Evolutionary conservation across 30 jellyfish, hydroid and myxozoan species (phyloP).

Genomic region (Nemopilema nomurai): DNA sequence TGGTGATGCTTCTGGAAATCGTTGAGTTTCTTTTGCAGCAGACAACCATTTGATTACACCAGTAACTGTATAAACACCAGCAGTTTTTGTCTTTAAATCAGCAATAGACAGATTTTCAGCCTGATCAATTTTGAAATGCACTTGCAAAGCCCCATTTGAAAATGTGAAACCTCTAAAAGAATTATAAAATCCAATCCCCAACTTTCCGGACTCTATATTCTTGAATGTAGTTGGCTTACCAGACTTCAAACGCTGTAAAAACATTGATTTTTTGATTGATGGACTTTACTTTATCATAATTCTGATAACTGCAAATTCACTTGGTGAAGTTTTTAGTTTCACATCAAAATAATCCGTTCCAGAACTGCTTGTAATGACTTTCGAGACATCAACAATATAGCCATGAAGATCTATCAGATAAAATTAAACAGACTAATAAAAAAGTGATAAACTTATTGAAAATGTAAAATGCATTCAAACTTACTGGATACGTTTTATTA

Average conservation of each 20-base stretch:
- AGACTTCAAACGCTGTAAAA: slow-evolving; percentile 9
- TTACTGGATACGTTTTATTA: not conserved
- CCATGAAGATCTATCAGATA: slow-evolving; percentile 15
- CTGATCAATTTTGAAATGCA: slow-evolving; percentile 2
- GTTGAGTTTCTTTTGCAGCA: slow-evolving; percentile 10
- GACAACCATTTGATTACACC: slow-evolving; percentile 8
- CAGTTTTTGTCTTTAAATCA: slow-evolving; percentile 3
- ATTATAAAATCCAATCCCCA: slow-evolving; percentile 11
- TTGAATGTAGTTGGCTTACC: slow-evolving; percentile 20
- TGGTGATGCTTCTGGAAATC: not conserved
- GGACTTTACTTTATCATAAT: slow-evolving; percentile 6
- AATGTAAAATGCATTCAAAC: not conserved
- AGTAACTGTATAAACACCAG: slow-evolving; percentile 2
- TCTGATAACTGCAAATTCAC: not conserved
- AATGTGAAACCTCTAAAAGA: slow-evolving; percentile 2
- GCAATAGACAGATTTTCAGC: slow-evolving; percentile 3
- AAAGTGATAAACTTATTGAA: not conserved
- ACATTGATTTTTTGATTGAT: slow-evolving; percentile 6
- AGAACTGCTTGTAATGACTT: slow-evolving; percentile 8
- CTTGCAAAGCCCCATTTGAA: slow-evolving; percentile 3
- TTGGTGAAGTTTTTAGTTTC: slow-evolving; percentile 17
- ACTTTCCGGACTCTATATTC: slow-evolving; percentile 7
- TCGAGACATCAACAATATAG: slow-evolving; percentile 19
- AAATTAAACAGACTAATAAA: not conserved
- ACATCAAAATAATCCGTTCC: slow-evolving; percentile 20